phyloP scores from a whole-genome alignment of 2,888 invertebrate species.

The Drosophila fungiperda region DNA sequence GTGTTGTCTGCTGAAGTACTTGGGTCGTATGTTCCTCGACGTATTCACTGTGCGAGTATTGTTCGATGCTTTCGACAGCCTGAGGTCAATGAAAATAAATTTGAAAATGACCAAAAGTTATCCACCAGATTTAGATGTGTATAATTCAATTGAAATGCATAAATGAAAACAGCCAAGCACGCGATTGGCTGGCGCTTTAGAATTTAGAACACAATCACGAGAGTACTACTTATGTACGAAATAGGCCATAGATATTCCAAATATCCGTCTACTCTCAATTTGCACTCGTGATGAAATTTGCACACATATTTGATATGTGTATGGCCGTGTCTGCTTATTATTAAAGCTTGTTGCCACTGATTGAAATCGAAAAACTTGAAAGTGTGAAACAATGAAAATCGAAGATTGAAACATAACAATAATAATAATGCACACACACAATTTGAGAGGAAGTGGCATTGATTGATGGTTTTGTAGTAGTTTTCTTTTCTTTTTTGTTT shows the following conservation, averaged over 20 bases:
- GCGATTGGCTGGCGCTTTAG: conserved; percentile 46
- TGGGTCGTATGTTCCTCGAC: conserved; percentile 83
- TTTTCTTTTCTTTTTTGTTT: not conserved
- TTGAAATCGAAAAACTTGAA: conserved; percentile 62
- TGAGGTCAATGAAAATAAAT: conserved; percentile 76
- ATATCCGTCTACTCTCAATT: conserved; percentile 60
- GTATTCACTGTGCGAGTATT: conserved; percentile 82
- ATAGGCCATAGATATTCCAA: not conserved
- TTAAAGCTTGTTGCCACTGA: conserved; percentile 61
- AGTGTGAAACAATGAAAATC: conserved; percentile 64
- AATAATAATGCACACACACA: conserved; percentile 21
- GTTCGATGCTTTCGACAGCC: conserved; percentile 85
- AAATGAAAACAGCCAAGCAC: conserved; percentile 35
- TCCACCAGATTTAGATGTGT: conserved; percentile 24
- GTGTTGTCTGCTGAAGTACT: conserved; percentile 82
- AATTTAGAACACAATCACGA: conserved; percentile 49
- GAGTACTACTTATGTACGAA: conserved; percentile 12
- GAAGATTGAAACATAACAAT: conserved; percentile 33
- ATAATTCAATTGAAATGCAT: conserved; percentile 37
- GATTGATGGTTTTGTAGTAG: conserved; percentile 59
- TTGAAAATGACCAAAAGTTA: conserved; percentile 53
- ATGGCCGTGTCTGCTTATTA: conserved; percentile 63
- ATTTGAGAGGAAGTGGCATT: conserved; percentile 67
- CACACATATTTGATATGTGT: conserved; percentile 53
- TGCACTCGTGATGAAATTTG: conserved; percentile 64